A percentile compares a stretch with the other conserved stretches of the same genome.
Evolutionary conservation across 2,797 vertebrate species (phyloP).

Genomic region (Corythornis leucogaster): DNA sequence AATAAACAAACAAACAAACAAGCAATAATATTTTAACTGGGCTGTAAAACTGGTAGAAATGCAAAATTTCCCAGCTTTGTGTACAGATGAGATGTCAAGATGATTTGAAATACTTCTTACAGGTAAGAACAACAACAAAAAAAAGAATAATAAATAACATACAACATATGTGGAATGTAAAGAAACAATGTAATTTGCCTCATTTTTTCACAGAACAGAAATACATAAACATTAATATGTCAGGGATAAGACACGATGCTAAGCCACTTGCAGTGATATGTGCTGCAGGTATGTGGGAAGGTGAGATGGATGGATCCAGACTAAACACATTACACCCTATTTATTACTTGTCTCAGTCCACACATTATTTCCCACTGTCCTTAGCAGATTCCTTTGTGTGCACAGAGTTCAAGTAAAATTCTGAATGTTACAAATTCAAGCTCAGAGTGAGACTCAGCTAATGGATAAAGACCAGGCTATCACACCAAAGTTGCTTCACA

Average conservation of each 20-base stretch:
- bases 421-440: neutral
- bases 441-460: neutral
- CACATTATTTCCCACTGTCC: constrained; percentile 5
- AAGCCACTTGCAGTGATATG: constrained; percentile 36
- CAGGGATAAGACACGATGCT: constrained; percentile 26
- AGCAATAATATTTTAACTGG: neutral
- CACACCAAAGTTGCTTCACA: neutral
- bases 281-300: neutral
- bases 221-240: constrained; percentile 47
- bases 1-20: neutral
- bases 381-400: neutral
- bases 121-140: neutral
- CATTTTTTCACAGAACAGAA: constrained; percentile 29
- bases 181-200: constrained; percentile 12
- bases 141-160: constrained; percentile 57
- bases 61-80: constrained; percentile 44
- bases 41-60: constrained; percentile 51
- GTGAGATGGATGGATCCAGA: neutral
- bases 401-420: neutral
- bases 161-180: constrained; percentile 26
- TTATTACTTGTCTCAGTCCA: neutral
- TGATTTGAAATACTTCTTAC: constrained; percentile 56
- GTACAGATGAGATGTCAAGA: constrained; percentile 54
- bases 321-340: neutral
- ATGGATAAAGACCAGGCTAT: neutral